A percentile compares a stretch with the other conserved stretches of the same genome.
phyloP scores from a whole-genome alignment of 1,140 invertebrate species.

The Octopus bimaculoides region DNA sequence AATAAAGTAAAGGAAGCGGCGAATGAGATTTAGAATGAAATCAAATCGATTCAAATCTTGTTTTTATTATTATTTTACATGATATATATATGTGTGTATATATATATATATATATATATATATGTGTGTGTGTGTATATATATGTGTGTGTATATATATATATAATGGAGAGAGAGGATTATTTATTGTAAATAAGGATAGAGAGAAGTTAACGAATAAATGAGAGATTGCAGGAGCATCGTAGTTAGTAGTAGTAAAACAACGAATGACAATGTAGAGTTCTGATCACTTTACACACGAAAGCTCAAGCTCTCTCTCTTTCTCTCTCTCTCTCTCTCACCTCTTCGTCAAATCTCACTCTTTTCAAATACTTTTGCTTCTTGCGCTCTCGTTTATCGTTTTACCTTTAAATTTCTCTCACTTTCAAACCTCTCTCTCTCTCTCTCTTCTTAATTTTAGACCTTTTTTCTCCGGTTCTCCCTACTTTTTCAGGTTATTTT shows the following conservation, averaged over 20 bases:
- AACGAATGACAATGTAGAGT: not conserved
- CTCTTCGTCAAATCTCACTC: too few species aligned
- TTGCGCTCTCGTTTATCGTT: too few species aligned
- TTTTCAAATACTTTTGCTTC: too few species aligned
- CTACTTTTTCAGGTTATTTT: too few species aligned
- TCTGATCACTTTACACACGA: not conserved
- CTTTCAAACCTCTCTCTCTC: too few species aligned
- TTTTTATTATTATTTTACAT: not conserved
- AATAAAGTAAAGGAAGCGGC: not conserved
- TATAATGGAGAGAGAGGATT: constrained; percentile 6
- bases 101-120: constrained; percentile 19
- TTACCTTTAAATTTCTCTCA: too few species aligned
- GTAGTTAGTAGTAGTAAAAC: not conserved
- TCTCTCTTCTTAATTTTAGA: too few species aligned
- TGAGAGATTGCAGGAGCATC: not conserved
- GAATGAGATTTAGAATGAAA: not conserved
- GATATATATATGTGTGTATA: constrained; percentile 13
- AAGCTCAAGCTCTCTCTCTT: too few species aligned
- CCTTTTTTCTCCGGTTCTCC: too few species aligned
- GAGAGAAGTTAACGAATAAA: not conserved
- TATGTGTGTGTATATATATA: constrained; percentile 5
- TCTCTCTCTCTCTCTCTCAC: too few species aligned
- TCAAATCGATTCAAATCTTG: not conserved
- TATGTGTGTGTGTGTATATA: constrained; percentile 6
- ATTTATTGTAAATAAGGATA: not conserved